A percentile compares a stretch with the other conserved stretches of the same genome.
Evolutionary conservation across 2,113 vertebrate genomes (phyloP).

Genomic region (Tetrao urogallus): DNA sequence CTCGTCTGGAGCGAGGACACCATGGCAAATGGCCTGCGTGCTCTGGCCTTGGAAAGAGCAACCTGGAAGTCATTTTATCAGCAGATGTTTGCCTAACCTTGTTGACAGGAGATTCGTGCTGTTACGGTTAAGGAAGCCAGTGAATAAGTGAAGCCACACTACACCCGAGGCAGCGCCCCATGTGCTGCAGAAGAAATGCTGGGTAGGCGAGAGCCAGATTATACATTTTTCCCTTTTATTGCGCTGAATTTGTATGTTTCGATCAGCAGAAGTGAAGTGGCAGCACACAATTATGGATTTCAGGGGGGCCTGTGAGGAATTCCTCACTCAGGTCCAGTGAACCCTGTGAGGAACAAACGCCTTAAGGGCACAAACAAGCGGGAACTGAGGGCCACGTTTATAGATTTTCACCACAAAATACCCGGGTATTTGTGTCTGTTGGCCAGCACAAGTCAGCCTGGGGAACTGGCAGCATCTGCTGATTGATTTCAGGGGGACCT

Average conservation of each 20-base stretch:
- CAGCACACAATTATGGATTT: fast-evolving
- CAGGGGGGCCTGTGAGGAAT: background rate
- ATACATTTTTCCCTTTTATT: background rate
- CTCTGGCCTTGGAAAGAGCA: conserved; percentile 67
- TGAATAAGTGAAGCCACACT: fast-evolving
- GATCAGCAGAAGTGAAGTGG: background rate
- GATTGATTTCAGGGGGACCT: fast-evolving
- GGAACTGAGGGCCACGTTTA: too few species aligned
- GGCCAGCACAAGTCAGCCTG: too few species aligned
- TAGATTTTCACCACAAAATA: background rate
- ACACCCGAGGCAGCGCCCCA: fast-evolving
- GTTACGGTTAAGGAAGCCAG: background rate
- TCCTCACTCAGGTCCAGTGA: background rate
- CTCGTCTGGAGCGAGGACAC: background rate
- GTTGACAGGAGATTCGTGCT: conserved; percentile 3
- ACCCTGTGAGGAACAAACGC: background rate
- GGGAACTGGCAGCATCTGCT: background rate
- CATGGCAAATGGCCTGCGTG: background rate
- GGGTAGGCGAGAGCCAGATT: background rate
- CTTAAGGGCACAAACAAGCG: too few species aligned
- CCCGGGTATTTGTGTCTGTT: fast-evolving
- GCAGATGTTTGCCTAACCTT: conserved; percentile 70
- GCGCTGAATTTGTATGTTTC: background rate
- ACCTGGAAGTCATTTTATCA: conserved; percentile 78
- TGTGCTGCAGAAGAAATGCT: fast-evolving